Base-by-base conservation (phyloP, 1,140 invertebrate genomes). In the Trypoxylus dichotomus region DNA sequence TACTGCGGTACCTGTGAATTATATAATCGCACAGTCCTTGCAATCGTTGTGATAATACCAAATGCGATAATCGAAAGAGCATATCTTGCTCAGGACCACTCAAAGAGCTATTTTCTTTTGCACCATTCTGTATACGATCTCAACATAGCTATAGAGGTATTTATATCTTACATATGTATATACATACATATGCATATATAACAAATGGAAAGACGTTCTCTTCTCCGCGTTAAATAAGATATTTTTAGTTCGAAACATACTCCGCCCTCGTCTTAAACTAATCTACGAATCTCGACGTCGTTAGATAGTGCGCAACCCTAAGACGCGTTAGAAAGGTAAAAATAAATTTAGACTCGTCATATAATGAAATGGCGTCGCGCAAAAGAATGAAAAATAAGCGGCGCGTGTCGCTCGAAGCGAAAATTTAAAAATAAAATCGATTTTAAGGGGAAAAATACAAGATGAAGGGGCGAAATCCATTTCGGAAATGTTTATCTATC, bases 361-460 rank as follows among this genome's bases (percentile, higher is more conserved):
- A 27, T 63, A 63, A 63, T 24, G 60, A 24, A 63, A 63, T 63
- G 60, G 60, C 60, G 60, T 15, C 60, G 60, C 60, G 60, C 15
- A 24, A 24, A 63, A 63, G 60, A 63, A 63, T 72, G 73, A 76
- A 47, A 29, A 72, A 63, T 32, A 43, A 32, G 8, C 41, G 27
- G 3, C 71, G 24, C 19, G 63, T 15, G 15, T 27, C 25, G 3
- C 58, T n/a, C 8, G 60, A 27, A 63, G 60, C 19, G 21, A 25
- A 63, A 27, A 63, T 63, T 63, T 63, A 63, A 63, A 63, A 63
- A 63, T 63, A 63, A 63, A 63, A 63, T 27, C 60, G 21, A 63
- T 63, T 63, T 27, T 63, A 63, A 24, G 60, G 19, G 60, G 60
- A 21, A 63, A 63, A 24, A 24, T 19, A 21, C 13, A 63, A 63